Base-by-base conservation (phyloP, 2,113 vertebrate genomes). In the Hypomesus transpacificus region DNA sequence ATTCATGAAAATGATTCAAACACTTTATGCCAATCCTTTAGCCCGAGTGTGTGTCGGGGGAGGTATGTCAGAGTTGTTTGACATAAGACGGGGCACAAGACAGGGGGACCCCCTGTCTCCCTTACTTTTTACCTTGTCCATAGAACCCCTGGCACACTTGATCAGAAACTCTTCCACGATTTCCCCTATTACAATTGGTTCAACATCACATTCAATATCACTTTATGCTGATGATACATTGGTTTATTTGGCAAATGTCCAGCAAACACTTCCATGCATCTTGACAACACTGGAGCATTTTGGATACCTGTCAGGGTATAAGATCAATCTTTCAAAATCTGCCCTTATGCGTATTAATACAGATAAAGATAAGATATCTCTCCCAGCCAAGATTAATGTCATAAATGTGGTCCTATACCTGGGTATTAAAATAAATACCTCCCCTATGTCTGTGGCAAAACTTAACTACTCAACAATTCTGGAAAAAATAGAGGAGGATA, bases 281-380 rank as follows among this genome's bases (percentile, higher is more conserved):
- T 62, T 77, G 14, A 59, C n/a, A 70, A 69, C 68, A 53, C 21
- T 78, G 51, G 34, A 75, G 16, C 7, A 75, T 4, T 63, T 75
- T 71, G 63, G 77, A 56, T 67, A 59, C 13, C 34, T 66, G 24
- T 67, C 72, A 51, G 68, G 64, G 5, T 79, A 75, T 34, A 79
- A 71, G 59, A 60, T 79, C 31, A 71, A 71, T 54, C 53, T 28
- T 67, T 16, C 54, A 20, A 74, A 74, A 61, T 78, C 67, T n/a
- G 52, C 58, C 24, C 63, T 75, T 20, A 66, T 75, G 62, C 61
- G 18, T 1, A 18, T 74, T 28, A 65, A 24, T 24, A 70, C 28
- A 26, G 61, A 66, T 28, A 54, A 28, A 56, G 56, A 50, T 62
- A 34, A 61, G 50, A 46, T 63, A 20, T 61, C 34, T 22, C 31